phyloP scores from a whole-genome alignment of 2,113 vertebrate genomes.

The Zosterops hypoxanthus region DNA sequence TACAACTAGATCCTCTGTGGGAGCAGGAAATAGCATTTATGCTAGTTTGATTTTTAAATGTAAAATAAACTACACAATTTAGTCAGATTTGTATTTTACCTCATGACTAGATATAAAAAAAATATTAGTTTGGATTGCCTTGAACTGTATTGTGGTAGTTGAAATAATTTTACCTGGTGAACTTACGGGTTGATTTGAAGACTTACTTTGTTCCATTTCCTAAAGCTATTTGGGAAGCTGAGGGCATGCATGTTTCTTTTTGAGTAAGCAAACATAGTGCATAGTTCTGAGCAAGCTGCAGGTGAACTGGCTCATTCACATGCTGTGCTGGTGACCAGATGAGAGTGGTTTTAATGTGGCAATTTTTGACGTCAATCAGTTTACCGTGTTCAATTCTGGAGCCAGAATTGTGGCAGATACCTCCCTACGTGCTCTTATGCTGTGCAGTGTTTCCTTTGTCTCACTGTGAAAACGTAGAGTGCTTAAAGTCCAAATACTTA shows the following conservation, averaged over 20 bases:
- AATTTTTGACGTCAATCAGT: not conserved
- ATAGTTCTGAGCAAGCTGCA: not conserved
- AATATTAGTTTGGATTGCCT: not conserved
- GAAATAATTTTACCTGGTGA: not conserved
- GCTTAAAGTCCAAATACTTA: not conserved
- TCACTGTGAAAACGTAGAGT: not conserved
- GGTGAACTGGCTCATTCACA: not conserved
- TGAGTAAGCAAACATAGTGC: not conserved
- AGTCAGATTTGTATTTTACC: not conserved
- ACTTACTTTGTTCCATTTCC: not conserved
- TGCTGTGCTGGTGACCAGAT: not conserved
- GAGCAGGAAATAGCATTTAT: not conserved
- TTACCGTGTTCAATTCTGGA: not conserved
- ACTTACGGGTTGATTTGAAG: rapidly evolving
- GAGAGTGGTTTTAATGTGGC: not conserved
- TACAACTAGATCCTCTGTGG: not conserved
- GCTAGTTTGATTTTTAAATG: not conserved
- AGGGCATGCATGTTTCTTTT: not conserved
- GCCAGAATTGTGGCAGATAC: not conserved
- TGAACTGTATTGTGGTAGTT: not conserved
- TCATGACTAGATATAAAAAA: not conserved
- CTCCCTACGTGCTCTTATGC: not conserved
- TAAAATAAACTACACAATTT: not conserved
- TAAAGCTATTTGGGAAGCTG: not conserved
- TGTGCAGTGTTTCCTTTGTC: not conserved